These are phyloP conservation scores for Passer domesticus DNA, from an alignment of 2,113 vertebrate species.

Conservation along the genomic window DNA sequence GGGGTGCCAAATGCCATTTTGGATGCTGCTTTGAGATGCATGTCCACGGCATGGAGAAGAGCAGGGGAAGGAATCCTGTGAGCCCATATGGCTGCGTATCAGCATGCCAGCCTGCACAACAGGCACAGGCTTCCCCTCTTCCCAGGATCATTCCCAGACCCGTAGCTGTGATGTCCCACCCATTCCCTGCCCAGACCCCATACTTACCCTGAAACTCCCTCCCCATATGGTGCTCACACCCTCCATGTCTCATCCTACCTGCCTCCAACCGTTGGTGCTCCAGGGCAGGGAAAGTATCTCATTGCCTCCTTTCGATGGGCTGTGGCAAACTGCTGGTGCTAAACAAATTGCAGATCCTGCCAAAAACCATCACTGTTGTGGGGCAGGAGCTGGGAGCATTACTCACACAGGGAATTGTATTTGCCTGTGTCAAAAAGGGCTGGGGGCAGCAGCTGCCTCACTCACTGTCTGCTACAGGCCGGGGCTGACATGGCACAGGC, in stretches of 20 bases:
- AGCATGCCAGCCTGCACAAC: neutral
- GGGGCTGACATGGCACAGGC: neutral
- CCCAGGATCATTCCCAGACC: neutral
- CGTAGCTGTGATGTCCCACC: accelerated
- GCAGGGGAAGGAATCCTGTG: neutral
- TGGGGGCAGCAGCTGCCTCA: accelerated
- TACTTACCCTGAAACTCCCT: accelerated
- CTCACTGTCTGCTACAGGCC: accelerated
- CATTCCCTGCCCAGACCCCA: accelerated
- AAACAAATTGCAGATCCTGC: neutral
- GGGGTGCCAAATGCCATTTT: accelerated
- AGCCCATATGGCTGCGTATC: accelerated
- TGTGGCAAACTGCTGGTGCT: neutral
- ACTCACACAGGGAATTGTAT: neutral
- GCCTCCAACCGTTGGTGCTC: neutral
- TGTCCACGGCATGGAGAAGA: neutral
- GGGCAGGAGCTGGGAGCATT: neutral
- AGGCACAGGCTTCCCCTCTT: neutral
- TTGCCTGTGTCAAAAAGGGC: neutral
- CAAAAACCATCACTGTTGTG: accelerated
- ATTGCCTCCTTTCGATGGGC: neutral
- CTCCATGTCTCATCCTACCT: neutral
- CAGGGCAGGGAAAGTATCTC: neutral
- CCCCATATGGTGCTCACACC: accelerated
- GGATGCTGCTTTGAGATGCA: neutral